Base-by-base conservation (phyloP, 2,113 vertebrate genomes). In the Corythoichthys intestinalis region DNA sequence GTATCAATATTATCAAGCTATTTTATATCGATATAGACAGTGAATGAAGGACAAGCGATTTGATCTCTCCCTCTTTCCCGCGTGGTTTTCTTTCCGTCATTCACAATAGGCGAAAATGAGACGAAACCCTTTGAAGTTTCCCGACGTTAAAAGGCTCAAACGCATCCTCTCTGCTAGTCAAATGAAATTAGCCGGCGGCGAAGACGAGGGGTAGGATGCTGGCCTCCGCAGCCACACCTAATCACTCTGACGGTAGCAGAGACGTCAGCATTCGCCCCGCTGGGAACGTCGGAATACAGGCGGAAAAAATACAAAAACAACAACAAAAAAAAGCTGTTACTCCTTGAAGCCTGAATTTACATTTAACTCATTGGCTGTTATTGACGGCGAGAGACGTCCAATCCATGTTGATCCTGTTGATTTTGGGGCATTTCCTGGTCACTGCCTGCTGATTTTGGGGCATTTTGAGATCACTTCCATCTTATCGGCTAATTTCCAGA, bases 161-260 rank as follows among this genome's bases (percentile, higher is more conserved):
- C 88, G 83, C 78, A 87, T 88, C 87, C 86, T 91, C 89, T 90
- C 87, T 89, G 88, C 88, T 85, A 83, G 85, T 92, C 90, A 90
- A 73, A 90, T 87, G 87, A 89, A 91, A 92, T 91, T 91, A 93
- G 83, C 77, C 85, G 75, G 76, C 63, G 72, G 63, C 54, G 71
- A 73, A 85, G 83, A 85, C 44, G n/a, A 71, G 62, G 80, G 79
- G 88, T 65, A 83, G 84, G 77, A 74, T 79, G 82, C 82, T 90
- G 88, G 89, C 84, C 89, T 90, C 85, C 74, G 69, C 88, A 92
- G 92, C 91, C 90, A 92, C 88, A 90, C 85, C 88, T 89, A 91
- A 93, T 92, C 90, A 92, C 83, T 80, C 85, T 87, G 90, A 91
- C 81, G 69, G 88, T 79, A 82, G 86, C 78, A 84, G 81, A 89